Conservation (phyloP, 2,113 vertebrate species). For the Myotis lucifugus region DNA sequence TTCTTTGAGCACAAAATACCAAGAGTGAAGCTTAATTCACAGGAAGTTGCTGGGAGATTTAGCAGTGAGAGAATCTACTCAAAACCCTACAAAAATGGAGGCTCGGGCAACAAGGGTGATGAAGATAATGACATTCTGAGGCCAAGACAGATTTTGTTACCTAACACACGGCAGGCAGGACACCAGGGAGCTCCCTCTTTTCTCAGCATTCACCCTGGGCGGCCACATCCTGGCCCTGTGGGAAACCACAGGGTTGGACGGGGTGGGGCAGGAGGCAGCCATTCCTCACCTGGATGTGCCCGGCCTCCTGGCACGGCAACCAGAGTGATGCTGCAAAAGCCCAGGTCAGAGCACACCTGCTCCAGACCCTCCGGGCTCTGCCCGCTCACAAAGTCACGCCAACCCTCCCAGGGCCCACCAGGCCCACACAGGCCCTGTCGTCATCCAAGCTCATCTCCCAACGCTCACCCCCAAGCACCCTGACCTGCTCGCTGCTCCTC, state of each 20-base stretch:
- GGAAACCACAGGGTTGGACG: background rate
- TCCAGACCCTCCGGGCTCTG: fast-evolving
- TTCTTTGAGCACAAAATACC: background rate
- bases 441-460: background rate
- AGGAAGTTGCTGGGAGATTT: background rate
- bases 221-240: fast-evolving
- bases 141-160: background rate
- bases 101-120: background rate
- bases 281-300: too few relatives aligned
- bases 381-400: background rate
- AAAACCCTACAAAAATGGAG: background rate
- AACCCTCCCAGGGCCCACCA: too few relatives aligned
- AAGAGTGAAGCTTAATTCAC: background rate
- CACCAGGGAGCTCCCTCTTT: background rate
- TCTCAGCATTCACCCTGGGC: background rate
- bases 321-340: fast-evolving
- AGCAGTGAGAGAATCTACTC: background rate
- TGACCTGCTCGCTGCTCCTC: background rate
- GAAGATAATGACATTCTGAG: fast-evolving
- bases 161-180: background rate
- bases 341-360: background rate
- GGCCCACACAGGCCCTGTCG: background rate
- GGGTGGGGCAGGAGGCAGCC: too few relatives aligned
- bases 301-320: background rate
- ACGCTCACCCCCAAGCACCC: fast-evolving